These are phyloP conservation scores for Loriculus beryllinus DNA, from an alignment of 2,797 vertebrate species.

Conservation along the genomic window DNA sequence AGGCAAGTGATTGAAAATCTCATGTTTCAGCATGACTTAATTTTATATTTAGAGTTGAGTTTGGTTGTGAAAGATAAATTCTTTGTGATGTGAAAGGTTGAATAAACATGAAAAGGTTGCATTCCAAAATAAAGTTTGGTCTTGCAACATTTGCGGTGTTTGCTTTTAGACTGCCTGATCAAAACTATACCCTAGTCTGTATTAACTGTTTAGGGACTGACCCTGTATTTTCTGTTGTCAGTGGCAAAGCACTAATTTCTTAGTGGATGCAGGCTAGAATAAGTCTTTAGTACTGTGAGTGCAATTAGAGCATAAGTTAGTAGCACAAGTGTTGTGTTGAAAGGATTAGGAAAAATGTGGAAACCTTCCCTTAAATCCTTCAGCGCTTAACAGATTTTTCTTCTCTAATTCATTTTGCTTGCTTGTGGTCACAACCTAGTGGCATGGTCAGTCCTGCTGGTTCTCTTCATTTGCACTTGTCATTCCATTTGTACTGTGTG, in stretches of 20 bases:
- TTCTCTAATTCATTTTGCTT: neutral
- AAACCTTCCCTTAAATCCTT: neutral
- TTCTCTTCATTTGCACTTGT: neutral
- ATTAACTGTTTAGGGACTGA: neutral
- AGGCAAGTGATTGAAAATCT: constrained; percentile 1
- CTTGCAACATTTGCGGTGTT: neutral
- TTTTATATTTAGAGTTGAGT: neutral
- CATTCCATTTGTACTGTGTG: neutral
- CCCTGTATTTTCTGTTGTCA: neutral
- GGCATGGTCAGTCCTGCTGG: neutral
- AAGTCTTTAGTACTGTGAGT: neutral
- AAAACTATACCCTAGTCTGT: neutral
- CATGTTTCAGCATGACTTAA: neutral
- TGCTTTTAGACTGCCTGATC: neutral
- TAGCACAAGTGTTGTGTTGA: neutral
- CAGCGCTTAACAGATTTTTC: neutral
- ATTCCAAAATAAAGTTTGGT: neutral
- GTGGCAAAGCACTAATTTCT: neutral
- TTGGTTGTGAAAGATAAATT: constrained; percentile 5
- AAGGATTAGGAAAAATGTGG: neutral
- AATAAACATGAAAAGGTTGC: neutral
- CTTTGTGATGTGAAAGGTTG: neutral
- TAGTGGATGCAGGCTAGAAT: neutral
- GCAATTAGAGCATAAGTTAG: neutral
- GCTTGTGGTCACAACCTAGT: neutral